Conservation (phyloP, 2,113 vertebrate genomes). For the Erinaceus europaeus region DNA sequence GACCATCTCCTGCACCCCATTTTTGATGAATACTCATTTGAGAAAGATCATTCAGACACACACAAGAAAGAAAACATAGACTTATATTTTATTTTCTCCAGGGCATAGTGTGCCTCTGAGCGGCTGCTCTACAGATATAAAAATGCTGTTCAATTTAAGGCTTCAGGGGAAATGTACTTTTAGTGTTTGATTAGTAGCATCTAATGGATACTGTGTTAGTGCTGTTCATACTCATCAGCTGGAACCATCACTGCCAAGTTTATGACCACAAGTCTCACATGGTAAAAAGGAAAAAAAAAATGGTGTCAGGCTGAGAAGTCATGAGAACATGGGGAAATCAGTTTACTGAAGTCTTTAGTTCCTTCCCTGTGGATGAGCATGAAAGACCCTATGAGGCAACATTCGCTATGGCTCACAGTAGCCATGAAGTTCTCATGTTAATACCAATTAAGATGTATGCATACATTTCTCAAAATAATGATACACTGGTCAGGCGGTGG, state of each 20-base stretch:
- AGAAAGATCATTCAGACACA: background rate
- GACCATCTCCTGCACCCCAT: no score
- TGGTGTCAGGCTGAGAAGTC: background rate
- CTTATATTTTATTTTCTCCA: background rate
- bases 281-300: background rate
- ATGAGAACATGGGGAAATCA: background rate
- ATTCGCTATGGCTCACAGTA: background rate
- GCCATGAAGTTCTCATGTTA: background rate
- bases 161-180: background rate
- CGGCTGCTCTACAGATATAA: background rate
- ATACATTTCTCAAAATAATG: no score
- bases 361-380: background rate
- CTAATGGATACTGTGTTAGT: background rate
- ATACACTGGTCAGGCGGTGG: no score
- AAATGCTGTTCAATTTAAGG: background rate
- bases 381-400: background rate
- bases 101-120: no score
- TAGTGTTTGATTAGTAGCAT: background rate
- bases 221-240: background rate
- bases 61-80: accelerated
- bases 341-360: background rate
- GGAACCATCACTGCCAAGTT: background rate
- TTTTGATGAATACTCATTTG: no score
- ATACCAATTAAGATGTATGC: background rate
- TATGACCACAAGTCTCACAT: background rate